These are phyloP conservation scores for Sebastes fasciatus DNA, from an alignment of 2,113 vertebrate genomes.

Conservation along the genomic window DNA sequence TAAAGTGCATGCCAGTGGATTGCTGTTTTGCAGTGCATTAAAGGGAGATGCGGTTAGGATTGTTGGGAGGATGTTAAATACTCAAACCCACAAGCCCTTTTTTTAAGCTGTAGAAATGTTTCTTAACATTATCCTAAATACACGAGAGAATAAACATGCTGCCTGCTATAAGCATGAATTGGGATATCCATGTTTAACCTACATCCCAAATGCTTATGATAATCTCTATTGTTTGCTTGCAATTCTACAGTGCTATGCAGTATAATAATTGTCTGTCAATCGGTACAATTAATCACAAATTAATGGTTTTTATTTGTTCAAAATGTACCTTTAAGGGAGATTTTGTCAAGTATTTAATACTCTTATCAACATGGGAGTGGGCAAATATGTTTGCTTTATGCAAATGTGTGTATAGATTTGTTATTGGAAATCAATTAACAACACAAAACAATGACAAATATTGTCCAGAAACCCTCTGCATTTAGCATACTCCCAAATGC, in stretches of 20 bases:
- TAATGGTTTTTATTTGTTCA: no score
- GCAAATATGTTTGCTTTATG: no score
- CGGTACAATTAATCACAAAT: no score
- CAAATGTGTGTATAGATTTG: no score
- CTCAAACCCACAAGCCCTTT: slow-evolving; percentile 22
- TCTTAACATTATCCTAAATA: not conserved
- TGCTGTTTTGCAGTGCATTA: slow-evolving; percentile 41
- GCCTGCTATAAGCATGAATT: slow-evolving; percentile 25
- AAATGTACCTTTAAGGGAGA: no score
- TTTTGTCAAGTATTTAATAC: no score
- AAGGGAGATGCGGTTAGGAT: slow-evolving; percentile 42
- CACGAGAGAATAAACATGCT: not conserved
- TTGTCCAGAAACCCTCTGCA: no score
- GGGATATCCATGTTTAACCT: slow-evolving; percentile 56
- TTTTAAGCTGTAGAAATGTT: slow-evolving; percentile 19
- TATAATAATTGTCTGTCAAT: not conserved
- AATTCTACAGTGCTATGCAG: not conserved
- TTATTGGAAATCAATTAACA: no score
- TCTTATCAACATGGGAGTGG: no score
- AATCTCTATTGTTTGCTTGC: slow-evolving; percentile 63
- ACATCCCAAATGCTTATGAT: slow-evolving; percentile 50
- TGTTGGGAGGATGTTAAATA: slow-evolving; percentile 15
- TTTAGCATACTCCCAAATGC: no score
- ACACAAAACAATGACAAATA: no score
- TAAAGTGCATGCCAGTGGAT: slow-evolving; percentile 54